Base-by-base conservation (phyloP, 2,797 vertebrate genomes). In the Manis javanica region DNA sequence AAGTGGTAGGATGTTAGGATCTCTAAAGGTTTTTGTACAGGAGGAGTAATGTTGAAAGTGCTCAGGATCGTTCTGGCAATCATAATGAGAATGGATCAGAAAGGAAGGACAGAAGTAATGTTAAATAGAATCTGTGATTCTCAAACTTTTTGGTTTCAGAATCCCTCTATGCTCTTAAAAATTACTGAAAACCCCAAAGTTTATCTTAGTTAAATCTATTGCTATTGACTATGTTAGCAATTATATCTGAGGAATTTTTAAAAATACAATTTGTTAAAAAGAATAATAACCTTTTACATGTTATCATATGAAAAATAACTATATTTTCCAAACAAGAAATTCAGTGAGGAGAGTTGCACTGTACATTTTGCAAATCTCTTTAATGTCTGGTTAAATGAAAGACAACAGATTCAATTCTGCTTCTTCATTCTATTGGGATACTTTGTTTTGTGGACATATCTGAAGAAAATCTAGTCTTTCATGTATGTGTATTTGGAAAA, bases 281-380 rank as follows among this genome's bases (percentile, higher is more conserved):
- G 24, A 82, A 63, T 34, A 61, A 55, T 31, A 68, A 37, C 26
- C 15, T 31, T 11, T 55, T n/a, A 49, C 14, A 61, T 85, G 12
- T 91, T 85, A 92, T 88, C 63, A 95, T 59, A 15, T 64, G 49
- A 86, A 90, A 94, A 92, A 29, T 53, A 66, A 42, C 69, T 64
- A 2, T 42, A 21, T 90, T 72, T 68, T 89, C 34, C 19, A 68
- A 88, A 79, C 26, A 81, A 46, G 81, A 69, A 68, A n/a, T 57
- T 0, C 29, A 79, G 24, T 16, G n/a, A 51, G 49, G 21, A 77
- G 46, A 34, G 4, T 63, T 14, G 3, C 31, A 69, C 88, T 72
- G 31, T 61, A 66, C 26, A 46, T 96, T 91, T 85, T 93, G 64
- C 31, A 90, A n/a, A 16, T 89, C 26, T 66, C 55, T 79, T 92